Percentiles rank a stretch among this genome's conserved stretches.
Conservation (phyloP, 2,113 vertebrate species). For the Eubucco bourcierii region DNA sequence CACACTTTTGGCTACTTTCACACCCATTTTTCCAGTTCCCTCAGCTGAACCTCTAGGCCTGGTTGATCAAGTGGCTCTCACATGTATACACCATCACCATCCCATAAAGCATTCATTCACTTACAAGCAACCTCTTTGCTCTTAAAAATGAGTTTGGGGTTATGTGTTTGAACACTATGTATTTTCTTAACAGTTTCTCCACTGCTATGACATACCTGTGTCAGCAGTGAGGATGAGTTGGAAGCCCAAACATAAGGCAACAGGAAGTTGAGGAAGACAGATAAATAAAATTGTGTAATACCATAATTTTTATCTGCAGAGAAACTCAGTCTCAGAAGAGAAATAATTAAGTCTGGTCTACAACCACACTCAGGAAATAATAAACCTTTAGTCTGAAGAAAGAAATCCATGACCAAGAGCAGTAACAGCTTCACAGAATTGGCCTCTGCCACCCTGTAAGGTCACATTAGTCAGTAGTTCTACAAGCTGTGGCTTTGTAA, state of each 20-base stretch:
- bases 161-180: background rate
- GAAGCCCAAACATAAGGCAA: background rate
- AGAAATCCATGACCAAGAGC: background rate
- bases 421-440: background rate
- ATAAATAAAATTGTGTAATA: background rate
- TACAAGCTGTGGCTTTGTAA: background rate
- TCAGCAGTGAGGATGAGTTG: background rate
- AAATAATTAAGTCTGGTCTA: background rate
- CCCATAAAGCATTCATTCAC: background rate
- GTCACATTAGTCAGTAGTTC: background rate
- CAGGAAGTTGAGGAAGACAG: conserved; percentile 1
- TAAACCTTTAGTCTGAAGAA: background rate
- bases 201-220: background rate
- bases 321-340: background rate
- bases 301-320: background rate
- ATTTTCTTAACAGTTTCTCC: background rate
- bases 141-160: background rate
- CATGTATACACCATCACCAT: background rate
- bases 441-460: background rate
- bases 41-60: background rate
- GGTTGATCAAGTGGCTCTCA: background rate
- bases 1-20: background rate
- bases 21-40: background rate
- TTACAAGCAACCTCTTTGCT: background rate
- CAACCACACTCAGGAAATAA: background rate